phyloP scores from a whole-genome alignment of 35 echinoderm and acorn worm genomes.

The Lytechinus pictus region DNA sequence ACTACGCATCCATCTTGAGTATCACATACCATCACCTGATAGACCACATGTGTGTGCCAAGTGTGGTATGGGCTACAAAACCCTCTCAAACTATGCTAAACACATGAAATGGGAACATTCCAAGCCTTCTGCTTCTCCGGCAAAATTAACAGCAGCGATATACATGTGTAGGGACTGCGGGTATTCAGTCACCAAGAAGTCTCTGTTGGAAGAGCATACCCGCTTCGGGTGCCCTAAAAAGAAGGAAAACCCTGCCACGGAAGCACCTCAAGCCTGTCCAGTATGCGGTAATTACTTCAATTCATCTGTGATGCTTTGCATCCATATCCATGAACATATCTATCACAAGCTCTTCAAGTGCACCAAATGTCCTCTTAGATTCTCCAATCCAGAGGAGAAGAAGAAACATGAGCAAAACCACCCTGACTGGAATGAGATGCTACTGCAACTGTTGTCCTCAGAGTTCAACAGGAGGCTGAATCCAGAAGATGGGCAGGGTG shows the following conservation, averaged over 20 bases:
- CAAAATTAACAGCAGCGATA: constrained; percentile 35
- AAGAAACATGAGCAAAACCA: constrained; percentile 37
- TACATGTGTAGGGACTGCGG: constrained; percentile 29
- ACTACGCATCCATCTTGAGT: constrained; percentile 6
- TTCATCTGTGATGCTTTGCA: not conserved
- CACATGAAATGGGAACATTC: constrained; percentile 46
- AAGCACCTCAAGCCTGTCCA: not conserved
- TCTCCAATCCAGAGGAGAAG: not conserved
- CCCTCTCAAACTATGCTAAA: constrained; percentile 21
- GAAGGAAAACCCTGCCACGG: not conserved
- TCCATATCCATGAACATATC: constrained; percentile 35
- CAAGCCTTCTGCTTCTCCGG: not conserved
- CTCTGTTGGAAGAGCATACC: constrained; percentile 7
- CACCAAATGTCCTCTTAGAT: constrained; percentile 32
- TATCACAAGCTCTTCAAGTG: constrained; percentile 19
- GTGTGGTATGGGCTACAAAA: constrained; percentile 43
- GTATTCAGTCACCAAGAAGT: constrained; percentile 45
- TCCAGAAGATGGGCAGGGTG: not conserved
- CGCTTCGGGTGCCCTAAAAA: constrained; percentile 23
- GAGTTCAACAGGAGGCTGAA: not conserved
- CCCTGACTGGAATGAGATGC: constrained; percentile 18
- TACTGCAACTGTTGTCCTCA: not conserved
- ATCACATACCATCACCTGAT: constrained; percentile 34
- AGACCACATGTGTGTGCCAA: constrained; percentile 40
- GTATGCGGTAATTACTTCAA: constrained; percentile 37